These are phyloP conservation scores for Lepas anatifera DNA, from an alignment of 2,888 invertebrate genomes.

Conservation along the genomic window DNA sequence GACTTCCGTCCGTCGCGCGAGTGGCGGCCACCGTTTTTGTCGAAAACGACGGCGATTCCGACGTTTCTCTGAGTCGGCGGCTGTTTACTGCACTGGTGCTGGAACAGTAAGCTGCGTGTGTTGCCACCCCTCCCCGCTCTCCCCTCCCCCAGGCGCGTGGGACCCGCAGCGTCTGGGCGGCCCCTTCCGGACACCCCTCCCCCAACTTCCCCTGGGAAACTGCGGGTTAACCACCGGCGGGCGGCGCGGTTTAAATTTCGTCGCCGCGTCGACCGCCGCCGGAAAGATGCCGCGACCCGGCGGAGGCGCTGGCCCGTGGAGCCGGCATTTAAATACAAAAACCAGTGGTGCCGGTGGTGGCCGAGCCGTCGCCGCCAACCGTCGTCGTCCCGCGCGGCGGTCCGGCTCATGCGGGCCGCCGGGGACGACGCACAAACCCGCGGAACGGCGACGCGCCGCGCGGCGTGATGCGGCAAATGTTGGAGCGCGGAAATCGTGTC, in stretches of 20 bases:
- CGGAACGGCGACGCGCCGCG: background rate
- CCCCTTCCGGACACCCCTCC: slow-evolving; percentile 2
- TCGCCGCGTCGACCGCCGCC: too few relatives aligned
- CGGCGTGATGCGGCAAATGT: background rate
- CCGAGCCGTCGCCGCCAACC: background rate
- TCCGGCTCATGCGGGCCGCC: background rate
- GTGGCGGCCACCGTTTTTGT: too few relatives aligned
- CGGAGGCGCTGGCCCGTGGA: background rate
- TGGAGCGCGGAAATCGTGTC: slow-evolving; percentile 2
- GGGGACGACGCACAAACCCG: background rate
- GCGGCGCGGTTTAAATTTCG: slow-evolving; percentile 1
- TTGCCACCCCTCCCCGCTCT: too few relatives aligned
- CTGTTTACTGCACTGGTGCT: too few relatives aligned
- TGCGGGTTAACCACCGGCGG: background rate
- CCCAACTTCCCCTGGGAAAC: slow-evolving; percentile 1
- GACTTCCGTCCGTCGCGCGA: too few relatives aligned
- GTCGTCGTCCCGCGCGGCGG: background rate
- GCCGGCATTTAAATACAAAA: background rate
- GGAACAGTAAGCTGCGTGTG: too few relatives aligned
- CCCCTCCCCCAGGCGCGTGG: too few relatives aligned
- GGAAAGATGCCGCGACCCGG: slow-evolving; percentile 9
- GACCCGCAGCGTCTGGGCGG: background rate
- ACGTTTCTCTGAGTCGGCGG: too few relatives aligned
- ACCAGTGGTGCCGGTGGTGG: background rate
- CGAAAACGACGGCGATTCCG: too few relatives aligned